phyloP scores from a whole-genome alignment of 2,113 vertebrate genomes.

The Plectropomus leopardus region DNA sequence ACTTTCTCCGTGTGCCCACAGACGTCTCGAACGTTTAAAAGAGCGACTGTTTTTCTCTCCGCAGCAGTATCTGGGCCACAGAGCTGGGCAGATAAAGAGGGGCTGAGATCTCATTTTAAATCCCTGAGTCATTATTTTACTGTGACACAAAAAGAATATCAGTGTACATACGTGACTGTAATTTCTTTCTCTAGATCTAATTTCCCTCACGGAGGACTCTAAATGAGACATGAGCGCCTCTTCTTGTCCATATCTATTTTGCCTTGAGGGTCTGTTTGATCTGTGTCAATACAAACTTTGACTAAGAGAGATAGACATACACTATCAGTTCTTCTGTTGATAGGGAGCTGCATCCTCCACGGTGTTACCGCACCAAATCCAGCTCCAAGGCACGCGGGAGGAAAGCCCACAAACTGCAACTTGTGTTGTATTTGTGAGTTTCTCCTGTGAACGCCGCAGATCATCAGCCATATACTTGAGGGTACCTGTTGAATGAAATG shows the following conservation, averaged over 20 bases:
- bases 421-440: conserved; percentile 48
- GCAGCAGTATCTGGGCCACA: conserved; percentile 63
- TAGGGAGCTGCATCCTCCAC: conserved; percentile 23
- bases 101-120: conserved; percentile 71
- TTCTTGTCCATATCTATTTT: conserved; percentile 67
- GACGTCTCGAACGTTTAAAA: conserved; percentile 66
- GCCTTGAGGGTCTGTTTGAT: conserved; percentile 76
- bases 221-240: conserved; percentile 64
- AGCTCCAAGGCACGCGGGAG: conserved; percentile 28
- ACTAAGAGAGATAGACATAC: conserved; percentile 42
- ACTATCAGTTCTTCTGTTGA: conserved; percentile 41
- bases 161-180: conserved; percentile 80
- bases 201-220: conserved; percentile 71
- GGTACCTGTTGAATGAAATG: conserved; percentile 54
- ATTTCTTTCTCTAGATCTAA: conserved; percentile 73
- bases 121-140: conserved; percentile 71
- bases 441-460: conserved; percentile 41
- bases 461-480: conserved; percentile 45
- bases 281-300: conserved; percentile 69
- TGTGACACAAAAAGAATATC: conserved; percentile 78
- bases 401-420: conserved; percentile 51
- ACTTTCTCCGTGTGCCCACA: conserved; percentile 69
- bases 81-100: conserved; percentile 72
- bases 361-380: conserved; percentile 12
- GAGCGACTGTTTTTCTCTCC: conserved; percentile 48